Evolutionary conservation across 2,888 invertebrate species (phyloP), one percentile per base, ranked within the genome.

Genomic region (Chymomyza fuscimana): DNA sequence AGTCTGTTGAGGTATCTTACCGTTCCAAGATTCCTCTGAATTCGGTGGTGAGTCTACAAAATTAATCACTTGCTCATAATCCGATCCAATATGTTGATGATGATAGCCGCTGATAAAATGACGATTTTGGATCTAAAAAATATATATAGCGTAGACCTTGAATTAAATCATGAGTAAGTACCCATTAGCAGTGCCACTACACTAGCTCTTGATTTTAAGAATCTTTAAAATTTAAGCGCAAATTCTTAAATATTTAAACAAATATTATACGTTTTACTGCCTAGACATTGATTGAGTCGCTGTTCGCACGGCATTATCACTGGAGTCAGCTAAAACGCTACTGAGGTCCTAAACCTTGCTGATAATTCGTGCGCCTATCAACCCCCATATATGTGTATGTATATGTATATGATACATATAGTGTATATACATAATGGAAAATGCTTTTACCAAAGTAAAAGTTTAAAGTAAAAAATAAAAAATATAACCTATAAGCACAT

Each of bases 1-100:
- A 12, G 12, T 12, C 40, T 4, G 1, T 4, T 46, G 40, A 2
- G 12, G 40, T 46, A 68, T 7, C 85, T 90, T 89, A 90, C 90
- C 91, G 85, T 91, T 89, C 92, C 92, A 92, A 74, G 92, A 90
- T 86, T 92, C 92, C 84, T 92, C 92, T 52, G 92, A 92, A 78
- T 91, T 91, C 12, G 92, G 92, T 74, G 92, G 92, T 75, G 92
- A 92, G 67, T 92, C 92, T 78, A 91, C 91, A 82, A 92, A 92
- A 81, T 91, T 91, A 69, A 92, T 91, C 73, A 91, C 91, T 82
- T 91, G 90, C 78, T 91, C 91, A 89, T 91, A 92, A 85, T 91
- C 90, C 72, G 88, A 81, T 64, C 89, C 86, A 79, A 89, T 89
- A 80, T 90, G 90, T 74, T 90, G 90, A 76, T 90, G 90, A 81